Evolutionary conservation across 2,113 vertebrate species (phyloP).

Genomic region (Pituophis catenifer): DNA sequence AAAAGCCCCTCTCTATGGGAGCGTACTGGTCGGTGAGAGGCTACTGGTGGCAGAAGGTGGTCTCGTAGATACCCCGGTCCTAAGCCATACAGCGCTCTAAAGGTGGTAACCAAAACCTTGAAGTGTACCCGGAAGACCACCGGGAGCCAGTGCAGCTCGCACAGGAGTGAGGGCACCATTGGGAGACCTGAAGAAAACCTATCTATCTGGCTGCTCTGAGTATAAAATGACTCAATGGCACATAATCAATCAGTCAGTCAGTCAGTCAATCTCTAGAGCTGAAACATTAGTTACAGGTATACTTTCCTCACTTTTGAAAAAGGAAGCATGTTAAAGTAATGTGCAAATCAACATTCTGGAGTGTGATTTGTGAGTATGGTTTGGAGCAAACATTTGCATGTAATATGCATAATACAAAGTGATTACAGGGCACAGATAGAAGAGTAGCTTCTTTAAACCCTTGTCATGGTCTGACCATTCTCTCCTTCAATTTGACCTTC

Average conservation of each 20-base stretch:
- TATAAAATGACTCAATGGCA: neutral
- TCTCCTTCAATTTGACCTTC: too few relatives aligned
- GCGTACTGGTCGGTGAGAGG: too few relatives aligned
- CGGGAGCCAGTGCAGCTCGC: too few relatives aligned
- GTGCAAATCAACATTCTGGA: neutral
- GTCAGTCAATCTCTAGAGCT: neutral
- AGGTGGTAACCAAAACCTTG: too few relatives aligned
- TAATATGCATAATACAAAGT: neutral
- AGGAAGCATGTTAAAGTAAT: neutral
- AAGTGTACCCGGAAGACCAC: too few relatives aligned
- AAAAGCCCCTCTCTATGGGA: too few relatives aligned
- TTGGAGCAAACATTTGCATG: neutral
- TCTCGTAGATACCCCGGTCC: too few relatives aligned
- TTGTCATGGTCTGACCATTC: too few relatives aligned
- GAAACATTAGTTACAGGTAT: neutral
- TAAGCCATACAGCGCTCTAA: too few relatives aligned
- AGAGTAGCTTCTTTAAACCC: neutral
- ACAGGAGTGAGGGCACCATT: neutral
- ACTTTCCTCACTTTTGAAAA: neutral
- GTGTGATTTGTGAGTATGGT: neutral
- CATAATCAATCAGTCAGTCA: neutral
- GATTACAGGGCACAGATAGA: neutral
- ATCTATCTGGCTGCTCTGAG: neutral
- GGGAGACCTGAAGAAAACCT: neutral
- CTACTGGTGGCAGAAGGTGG: too few relatives aligned